These are phyloP conservation scores for Baronia brevicornis DNA, from an alignment of 2,888 invertebrate genomes.

Conservation along the genomic window DNA sequence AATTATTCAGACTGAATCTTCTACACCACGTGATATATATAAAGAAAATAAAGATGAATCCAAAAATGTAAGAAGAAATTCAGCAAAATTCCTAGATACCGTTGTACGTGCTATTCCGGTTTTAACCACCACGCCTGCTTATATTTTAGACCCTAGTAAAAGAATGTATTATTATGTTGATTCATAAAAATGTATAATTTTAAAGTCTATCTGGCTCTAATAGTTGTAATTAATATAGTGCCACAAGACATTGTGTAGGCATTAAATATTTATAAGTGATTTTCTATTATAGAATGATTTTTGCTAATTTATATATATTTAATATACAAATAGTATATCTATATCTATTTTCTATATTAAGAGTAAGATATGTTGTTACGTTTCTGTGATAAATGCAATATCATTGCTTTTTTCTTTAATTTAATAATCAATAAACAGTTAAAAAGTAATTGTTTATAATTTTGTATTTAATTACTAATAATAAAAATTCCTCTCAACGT, in stretches of 20 bases:
- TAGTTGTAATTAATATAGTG: constrained; percentile 28
- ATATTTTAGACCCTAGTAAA: constrained; percentile 67
- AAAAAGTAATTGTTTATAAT: constrained; percentile 13
- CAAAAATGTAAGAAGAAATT: constrained; percentile 33
- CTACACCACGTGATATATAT: constrained; percentile 18
- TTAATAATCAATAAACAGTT: constrained; percentile 5
- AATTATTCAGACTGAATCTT: constrained; percentile 28
- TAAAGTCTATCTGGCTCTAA: constrained; percentile 6
- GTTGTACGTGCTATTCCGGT: constrained; percentile 56
- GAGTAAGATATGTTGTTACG: constrained; percentile 27
- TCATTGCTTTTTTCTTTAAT: constrained; percentile 8
- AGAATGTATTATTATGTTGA: constrained; percentile 70
- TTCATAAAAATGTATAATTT: too few relatives aligned
- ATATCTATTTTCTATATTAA: too few relatives aligned
- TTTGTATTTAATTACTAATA: constrained; percentile 17
- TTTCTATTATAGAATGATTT: constrained; percentile 1
- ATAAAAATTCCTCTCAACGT: too few relatives aligned
- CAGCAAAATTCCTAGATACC: constrained; percentile 50
- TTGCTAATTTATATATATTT: constrained; percentile 7
- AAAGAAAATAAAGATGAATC: constrained; percentile 21
- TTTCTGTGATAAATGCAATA: constrained; percentile 52
- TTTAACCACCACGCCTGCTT: constrained; percentile 52
- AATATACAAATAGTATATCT: too few relatives aligned
- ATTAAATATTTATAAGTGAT: constrained; percentile 6
- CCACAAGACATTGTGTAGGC: constrained; percentile 26